Percentiles rank a stretch among this genome's conserved stretches.
These are phyloP conservation scores for Lepidurus arcticus DNA, from an alignment of 1,140 invertebrate genomes.

Conservation along the genomic window DNA sequence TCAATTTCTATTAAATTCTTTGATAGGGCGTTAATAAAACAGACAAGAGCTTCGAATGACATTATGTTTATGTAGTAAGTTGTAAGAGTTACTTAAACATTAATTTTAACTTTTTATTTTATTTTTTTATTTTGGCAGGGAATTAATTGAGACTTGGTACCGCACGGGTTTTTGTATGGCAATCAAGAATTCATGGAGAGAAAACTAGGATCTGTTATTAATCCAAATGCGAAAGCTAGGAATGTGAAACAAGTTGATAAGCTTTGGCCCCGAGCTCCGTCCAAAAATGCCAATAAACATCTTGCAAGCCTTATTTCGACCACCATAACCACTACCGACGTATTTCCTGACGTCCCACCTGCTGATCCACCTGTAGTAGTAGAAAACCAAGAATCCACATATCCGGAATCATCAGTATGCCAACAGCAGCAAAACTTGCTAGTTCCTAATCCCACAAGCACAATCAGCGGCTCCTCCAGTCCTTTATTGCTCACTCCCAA, in stretches of 20 bases:
- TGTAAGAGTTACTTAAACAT: background rate
- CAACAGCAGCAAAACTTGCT: background rate
- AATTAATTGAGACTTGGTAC: background rate
- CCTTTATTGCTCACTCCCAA: background rate
- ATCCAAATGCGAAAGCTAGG: background rate
- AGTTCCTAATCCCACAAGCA: background rate
- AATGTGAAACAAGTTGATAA: background rate
- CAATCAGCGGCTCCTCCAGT: background rate
- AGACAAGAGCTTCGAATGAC: background rate
- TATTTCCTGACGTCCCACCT: background rate
- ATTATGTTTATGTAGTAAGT: background rate
- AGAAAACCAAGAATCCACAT: constrained; percentile 14
- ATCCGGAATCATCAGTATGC: background rate
- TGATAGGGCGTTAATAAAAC: background rate
- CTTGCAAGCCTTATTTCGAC: background rate
- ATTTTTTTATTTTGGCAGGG: background rate
- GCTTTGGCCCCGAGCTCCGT: background rate
- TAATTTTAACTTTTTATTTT: background rate
- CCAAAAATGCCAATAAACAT: background rate
- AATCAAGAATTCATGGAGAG: background rate
- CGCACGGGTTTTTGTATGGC: background rate
- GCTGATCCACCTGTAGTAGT: background rate
- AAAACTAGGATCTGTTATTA: background rate
- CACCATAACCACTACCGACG: background rate
- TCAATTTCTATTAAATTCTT: background rate